Evolutionary conservation across 1,140 invertebrate species (phyloP), one percentile per base, ranked within the genome.

Genomic region (Helicoverpa zea): DNA sequence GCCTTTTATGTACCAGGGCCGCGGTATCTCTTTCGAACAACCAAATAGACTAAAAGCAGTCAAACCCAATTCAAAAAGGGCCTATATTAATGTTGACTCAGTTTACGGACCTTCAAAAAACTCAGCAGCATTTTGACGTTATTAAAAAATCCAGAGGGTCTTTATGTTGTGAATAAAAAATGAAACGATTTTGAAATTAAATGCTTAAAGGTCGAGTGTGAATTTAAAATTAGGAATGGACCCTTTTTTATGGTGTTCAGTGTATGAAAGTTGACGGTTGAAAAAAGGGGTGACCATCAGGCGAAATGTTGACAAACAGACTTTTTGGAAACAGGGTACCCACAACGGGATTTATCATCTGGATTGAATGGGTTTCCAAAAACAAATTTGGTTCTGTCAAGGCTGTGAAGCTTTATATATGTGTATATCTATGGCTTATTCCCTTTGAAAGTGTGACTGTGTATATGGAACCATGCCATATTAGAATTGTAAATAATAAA

Each of bases 121-220:
- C 2, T 49, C 16, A 3, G 49, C 49, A 43, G 35, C 43, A 68
- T 68, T 49, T 68, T 68, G 64, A 10, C 64, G 43, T 23, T 49
- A 49, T 66, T 49, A 66, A 68, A 30, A 68, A 68, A 68, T 23
- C 18, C 43, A 49, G 16, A 49, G 43, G 64, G 2, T n/a, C n/a
- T 9, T 43, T 14, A 49, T 16, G 13, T 49, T n/a, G 18, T 43
- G 18, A 16, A 49, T 16, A 47, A 66, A 18, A 47, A 66, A 18
- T 66, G 43, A 49, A 49, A 68, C 64, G 64, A 18, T 68, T 68
- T 68, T 68, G 23, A 68, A 49, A 49, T 68, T 68, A 68, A 68
- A 64, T 35, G 30, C 14, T 43, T 2, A 68, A 49, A 47, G 64
- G 64, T 49, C 64, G 13, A 10, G 35, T 68, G 64, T 49, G 43